Conservation (phyloP, 2,888 invertebrate species). For the Mesorhabditis sp. region DNA sequence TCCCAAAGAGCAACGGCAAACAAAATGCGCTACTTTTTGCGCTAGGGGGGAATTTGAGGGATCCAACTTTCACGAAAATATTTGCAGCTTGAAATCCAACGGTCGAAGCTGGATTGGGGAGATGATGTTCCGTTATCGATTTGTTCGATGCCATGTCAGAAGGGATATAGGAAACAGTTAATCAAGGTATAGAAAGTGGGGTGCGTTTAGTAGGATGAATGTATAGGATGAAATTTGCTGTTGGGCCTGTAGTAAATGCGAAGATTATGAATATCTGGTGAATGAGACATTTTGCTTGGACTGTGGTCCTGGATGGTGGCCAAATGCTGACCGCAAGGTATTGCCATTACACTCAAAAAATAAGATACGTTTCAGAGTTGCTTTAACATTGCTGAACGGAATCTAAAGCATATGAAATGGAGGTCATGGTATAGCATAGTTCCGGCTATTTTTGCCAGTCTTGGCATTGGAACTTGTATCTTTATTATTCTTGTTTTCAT, state of each 20-base stretch:
- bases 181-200: constrained; percentile 42
- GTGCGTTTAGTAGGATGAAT: neutral
- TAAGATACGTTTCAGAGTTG: constrained; percentile 10
- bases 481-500: constrained; percentile 68
- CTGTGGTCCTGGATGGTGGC: constrained; percentile 52
- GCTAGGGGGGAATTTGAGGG: neutral
- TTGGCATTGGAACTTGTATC: constrained; percentile 66
- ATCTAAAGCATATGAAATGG: constrained; percentile 66
- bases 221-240: constrained; percentile 61
- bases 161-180: constrained; percentile 60
- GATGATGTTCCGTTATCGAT: constrained; percentile 57
- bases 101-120: constrained; percentile 29
- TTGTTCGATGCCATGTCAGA: constrained; percentile 60
- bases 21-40: too few species aligned
- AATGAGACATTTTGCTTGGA: constrained; percentile 54
- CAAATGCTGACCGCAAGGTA: constrained; percentile 16
- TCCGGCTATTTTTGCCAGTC: constrained; percentile 66
- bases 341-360: neutral
- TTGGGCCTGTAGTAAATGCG: constrained; percentile 59
- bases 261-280: constrained; percentile 46
- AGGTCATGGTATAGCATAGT: constrained; percentile 70
- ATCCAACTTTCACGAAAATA: constrained; percentile 3
- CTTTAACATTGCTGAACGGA: constrained; percentile 15
- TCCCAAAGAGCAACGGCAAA: too few species aligned
- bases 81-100: constrained; percentile 29